phyloP scores from a whole-genome alignment of 2,797 vertebrate species.

The Pygocentrus nattereri region DNA sequence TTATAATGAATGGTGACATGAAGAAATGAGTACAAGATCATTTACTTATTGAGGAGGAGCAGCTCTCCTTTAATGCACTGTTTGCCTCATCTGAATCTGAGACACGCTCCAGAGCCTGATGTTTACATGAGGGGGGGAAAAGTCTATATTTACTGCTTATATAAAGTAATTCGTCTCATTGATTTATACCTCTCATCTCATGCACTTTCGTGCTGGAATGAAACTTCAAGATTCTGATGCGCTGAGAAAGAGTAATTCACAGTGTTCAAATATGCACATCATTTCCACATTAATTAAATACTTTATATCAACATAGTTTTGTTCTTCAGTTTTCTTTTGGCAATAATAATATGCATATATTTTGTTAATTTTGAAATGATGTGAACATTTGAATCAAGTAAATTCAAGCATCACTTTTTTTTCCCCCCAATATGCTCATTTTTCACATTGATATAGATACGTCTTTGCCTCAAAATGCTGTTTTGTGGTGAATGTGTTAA shows the following conservation, averaged over 20 bases:
- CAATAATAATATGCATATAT: too few species aligned
- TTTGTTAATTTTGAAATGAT: not conserved
- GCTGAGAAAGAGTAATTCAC: not conserved
- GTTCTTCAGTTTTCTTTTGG: too few species aligned
- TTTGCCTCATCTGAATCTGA: not conserved
- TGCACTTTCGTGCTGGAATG: not conserved
- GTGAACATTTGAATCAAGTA: not conserved
- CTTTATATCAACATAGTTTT: not conserved
- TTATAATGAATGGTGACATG: conserved; percentile 8
- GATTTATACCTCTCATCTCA: not conserved
- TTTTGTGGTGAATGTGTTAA: not conserved
- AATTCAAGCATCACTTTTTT: not conserved
- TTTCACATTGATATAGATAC: not conserved
- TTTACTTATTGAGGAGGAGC: conserved; percentile 31
- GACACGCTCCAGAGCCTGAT: not conserved
- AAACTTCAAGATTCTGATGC: not conserved
- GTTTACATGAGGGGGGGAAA: not conserved
- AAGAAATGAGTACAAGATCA: not conserved
- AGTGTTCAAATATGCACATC: not conserved
- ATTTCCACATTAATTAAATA: not conserved
- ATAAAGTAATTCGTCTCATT: not conserved
- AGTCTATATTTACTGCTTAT: too few species aligned
- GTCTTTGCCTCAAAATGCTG: too few species aligned
- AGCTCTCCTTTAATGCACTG: not conserved
- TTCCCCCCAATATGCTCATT: too few species aligned